phyloP scores from a whole-genome alignment of 2,113 vertebrate species.

The Australoheros scitulus region DNA sequence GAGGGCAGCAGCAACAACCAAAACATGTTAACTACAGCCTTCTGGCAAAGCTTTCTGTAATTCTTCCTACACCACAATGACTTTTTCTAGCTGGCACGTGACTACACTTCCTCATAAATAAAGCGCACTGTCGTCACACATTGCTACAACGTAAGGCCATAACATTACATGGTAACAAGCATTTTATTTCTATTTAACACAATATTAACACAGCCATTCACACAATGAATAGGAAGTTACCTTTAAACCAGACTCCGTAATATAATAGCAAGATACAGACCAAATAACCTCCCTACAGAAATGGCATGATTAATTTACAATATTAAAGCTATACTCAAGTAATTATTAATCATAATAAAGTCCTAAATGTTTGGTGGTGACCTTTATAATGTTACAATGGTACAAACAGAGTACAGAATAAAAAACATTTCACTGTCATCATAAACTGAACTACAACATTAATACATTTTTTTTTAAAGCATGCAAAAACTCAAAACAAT shows the following conservation, averaged over 20 bases:
- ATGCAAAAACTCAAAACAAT: not conserved
- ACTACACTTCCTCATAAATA: constrained; percentile 3
- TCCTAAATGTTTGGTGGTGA: too few species aligned
- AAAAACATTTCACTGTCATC: not conserved
- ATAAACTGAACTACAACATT: too few species aligned
- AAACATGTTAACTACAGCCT: not conserved
- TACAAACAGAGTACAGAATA: not conserved
- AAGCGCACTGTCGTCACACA: not conserved
- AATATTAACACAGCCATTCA: not conserved
- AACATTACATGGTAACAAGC: not conserved
- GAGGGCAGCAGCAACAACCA: not conserved
- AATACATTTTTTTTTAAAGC: not conserved
- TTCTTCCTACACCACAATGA: not conserved
- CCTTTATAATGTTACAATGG: too few species aligned
- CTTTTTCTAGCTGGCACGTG: constrained; percentile 1
- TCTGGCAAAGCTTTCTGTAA: not conserved
- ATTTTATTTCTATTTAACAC: not conserved
- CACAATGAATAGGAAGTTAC: too few species aligned
- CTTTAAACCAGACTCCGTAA: too few species aligned
- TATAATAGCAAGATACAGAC: too few species aligned
- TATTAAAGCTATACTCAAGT: too few species aligned
- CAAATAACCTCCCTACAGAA: too few species aligned
- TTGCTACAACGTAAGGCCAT: not conserved
- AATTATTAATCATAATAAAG: too few species aligned
- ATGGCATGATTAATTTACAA: too few species aligned